A percentile compares a stretch with the other conserved stretches of the same genome.
Conservation (phyloP, 2,113 vertebrate species). For the Psettodes erumei region DNA sequence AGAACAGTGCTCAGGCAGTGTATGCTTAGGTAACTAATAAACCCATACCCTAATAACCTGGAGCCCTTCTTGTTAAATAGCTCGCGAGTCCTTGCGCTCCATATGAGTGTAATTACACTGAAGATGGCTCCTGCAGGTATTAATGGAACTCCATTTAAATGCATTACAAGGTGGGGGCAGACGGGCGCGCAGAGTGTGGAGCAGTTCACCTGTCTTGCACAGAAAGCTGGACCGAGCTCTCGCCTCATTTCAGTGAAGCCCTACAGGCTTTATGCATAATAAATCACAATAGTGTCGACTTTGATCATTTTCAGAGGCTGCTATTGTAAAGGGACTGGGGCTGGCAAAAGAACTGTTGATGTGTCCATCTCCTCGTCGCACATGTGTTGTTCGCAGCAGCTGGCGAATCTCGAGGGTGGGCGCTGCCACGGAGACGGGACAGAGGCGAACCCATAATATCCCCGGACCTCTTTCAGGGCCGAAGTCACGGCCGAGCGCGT, state of each 20-base stretch:
- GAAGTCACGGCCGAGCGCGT: neutral
- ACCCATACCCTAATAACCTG: neutral
- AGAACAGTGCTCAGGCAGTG: neutral
- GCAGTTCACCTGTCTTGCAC: slow-evolving; percentile 11
- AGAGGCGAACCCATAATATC: slow-evolving; percentile 18
- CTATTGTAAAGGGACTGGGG: neutral
- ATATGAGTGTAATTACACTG: neutral
- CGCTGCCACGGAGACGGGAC: slow-evolving; percentile 6
- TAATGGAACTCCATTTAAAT: neutral
- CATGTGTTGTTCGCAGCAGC: slow-evolving; percentile 35
- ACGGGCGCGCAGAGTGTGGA: neutral
- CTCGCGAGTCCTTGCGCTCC: neutral
- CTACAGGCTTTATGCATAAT: slow-evolving; percentile 8
- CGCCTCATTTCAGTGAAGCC: slow-evolving; percentile 4
- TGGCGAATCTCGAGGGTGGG: neutral
- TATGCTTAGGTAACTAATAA: neutral
- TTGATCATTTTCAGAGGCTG: slow-evolving; percentile 26
- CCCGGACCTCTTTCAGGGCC: neutral
- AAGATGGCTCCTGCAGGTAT: neutral
- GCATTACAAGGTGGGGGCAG: neutral
- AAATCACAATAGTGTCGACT: slow-evolving; percentile 9
- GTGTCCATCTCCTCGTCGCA: slow-evolving; percentile 2
- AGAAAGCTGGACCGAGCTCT: slow-evolving; percentile 5
- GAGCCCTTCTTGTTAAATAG: neutral
- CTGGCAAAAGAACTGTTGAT: neutral